phyloP scores from a whole-genome alignment of 2,797 vertebrate species.

The Cuniculus paca region DNA sequence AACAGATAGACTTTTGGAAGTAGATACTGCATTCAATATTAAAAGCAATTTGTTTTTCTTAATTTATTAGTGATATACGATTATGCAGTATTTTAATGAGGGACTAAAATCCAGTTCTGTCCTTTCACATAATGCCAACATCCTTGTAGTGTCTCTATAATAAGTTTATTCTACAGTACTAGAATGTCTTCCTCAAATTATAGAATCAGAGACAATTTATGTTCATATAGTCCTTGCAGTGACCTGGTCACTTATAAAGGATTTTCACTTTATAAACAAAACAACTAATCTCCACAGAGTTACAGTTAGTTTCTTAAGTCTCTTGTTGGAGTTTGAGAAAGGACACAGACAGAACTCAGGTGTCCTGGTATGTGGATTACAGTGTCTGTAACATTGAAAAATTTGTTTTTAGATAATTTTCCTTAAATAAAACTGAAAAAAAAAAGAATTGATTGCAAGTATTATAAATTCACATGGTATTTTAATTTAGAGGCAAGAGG shows the following conservation, averaged over 20 bases:
- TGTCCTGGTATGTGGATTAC: background rate
- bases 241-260: background rate
- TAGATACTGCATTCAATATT: background rate
- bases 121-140: constrained; percentile 21
- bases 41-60: background rate
- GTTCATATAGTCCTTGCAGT: background rate
- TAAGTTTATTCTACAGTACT: background rate
- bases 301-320: background rate
- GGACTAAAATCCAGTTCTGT: background rate
- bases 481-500: background rate
- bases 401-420: background rate
- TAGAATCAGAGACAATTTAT: background rate
- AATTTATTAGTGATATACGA: background rate
- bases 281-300: background rate
- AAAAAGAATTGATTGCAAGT: background rate
- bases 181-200: background rate
- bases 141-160: background rate
- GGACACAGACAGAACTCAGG: background rate
- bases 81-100: constrained; percentile 19
- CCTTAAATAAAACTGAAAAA: background rate
- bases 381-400: background rate
- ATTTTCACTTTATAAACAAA: background rate
- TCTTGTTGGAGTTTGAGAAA: background rate
- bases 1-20: background rate
- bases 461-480: background rate